Conservation (phyloP, 2,113 vertebrate genomes). For the Phalacrocorax carbo region DNA sequence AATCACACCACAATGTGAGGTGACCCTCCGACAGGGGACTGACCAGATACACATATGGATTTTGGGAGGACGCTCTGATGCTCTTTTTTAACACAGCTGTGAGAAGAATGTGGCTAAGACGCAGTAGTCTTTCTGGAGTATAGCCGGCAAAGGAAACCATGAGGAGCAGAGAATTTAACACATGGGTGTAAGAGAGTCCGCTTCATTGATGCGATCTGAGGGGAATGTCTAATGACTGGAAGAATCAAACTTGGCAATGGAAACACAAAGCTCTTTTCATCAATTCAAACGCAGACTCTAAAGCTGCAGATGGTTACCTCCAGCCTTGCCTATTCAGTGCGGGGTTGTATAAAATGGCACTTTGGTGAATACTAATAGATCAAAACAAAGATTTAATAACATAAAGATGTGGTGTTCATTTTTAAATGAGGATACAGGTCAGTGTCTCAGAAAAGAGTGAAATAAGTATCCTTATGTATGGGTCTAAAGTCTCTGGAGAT, state of each 20-base stretch:
- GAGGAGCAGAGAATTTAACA: slow-evolving; percentile 86
- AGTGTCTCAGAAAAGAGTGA: slow-evolving; percentile 77
- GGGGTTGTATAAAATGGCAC: slow-evolving; percentile 78
- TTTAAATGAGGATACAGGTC: slow-evolving; percentile 79
- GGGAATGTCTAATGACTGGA: slow-evolving; percentile 86
- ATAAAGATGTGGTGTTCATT: slow-evolving; percentile 78
- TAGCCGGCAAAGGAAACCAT: slow-evolving; percentile 82
- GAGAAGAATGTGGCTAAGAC: slow-evolving; percentile 85
- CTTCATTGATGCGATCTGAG: slow-evolving; percentile 85
- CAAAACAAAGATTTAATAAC: slow-evolving; percentile 85
- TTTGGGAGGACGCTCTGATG: slow-evolving; percentile 81
- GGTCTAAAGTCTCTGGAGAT: slow-evolving; percentile 77
- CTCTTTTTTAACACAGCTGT: slow-evolving; percentile 81
- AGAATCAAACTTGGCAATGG: slow-evolving; percentile 89
- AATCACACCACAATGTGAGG: slow-evolving; percentile 83
- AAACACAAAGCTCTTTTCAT: slow-evolving; percentile 89
- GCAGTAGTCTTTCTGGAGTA: slow-evolving; percentile 76
- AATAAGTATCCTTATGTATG: slow-evolving; percentile 72
- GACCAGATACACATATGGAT: slow-evolving; percentile 79
- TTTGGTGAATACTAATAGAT: slow-evolving; percentile 84
- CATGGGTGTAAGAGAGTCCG: slow-evolving; percentile 79
- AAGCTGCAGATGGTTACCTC: slow-evolving; percentile 84
- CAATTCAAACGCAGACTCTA: slow-evolving; percentile 74
- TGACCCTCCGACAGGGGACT: slow-evolving; percentile 77
- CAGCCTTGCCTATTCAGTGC: slow-evolving; percentile 77